Base-by-base conservation (phyloP, 2,113 vertebrate species). In the Lagopus muta region DNA sequence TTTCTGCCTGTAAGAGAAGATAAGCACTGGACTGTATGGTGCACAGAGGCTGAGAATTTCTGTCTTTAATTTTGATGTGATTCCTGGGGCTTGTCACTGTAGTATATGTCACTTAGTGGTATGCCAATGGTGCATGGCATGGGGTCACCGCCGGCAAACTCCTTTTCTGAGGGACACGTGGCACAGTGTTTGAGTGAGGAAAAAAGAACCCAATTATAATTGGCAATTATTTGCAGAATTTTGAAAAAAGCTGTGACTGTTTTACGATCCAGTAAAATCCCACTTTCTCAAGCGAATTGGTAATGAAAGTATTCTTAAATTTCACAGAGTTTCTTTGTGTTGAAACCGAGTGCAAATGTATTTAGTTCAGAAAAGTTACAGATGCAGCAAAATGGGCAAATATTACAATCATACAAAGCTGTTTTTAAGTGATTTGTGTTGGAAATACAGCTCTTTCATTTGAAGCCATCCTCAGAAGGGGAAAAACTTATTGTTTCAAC, bases 401-500 rank as follows among this genome's bases (percentile, higher is more conserved):
- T 61, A 30, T 60, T 80, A 28, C 17, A 57, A 8, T 50, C 74
- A 50, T 70, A 50, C 34, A 74, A 66, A 25, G 58, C 13, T 67
- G 24, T 17, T 82, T 93, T 95, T n/a, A 47, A 80, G 72, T 64
- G 42, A 19, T 45, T 2, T 66, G 2, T 62, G 8, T 65, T 86
- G 47, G 25, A 89, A 95, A 84, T 40, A 65, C 25, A 90, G 30
- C 27, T 86, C 57, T 65, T 71, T 86, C 22, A 75, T 90, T 86
- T 54, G 16, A 71, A 77, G n/a, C 74, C 65, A 17, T 13, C 66
- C 48, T 87, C 66, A 81, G 62, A 86, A 77, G 32, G 47, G 55
- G 60, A 69, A 86, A 93, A 24, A 52, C n/a, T 79, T 91, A 64
- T 20, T 91, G 65, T 69, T 90, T 91, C 86, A 72, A 22, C 43